Conservation (phyloP, 2,797 vertebrate genomes). For the Salarias fasciatus region DNA sequence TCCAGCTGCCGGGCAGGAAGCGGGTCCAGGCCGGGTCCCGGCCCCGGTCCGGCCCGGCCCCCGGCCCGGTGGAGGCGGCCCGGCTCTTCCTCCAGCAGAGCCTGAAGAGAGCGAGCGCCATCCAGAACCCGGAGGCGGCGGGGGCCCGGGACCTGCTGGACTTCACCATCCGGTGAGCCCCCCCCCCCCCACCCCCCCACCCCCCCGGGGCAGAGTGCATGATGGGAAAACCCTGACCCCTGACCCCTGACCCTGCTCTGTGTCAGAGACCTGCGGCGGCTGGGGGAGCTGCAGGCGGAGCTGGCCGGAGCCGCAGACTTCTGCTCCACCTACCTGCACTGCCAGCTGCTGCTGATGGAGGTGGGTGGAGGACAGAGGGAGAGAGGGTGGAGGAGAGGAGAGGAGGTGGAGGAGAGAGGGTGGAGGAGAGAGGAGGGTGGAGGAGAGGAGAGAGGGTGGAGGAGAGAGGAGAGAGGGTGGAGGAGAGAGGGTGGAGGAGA, state of each 20-base stretch:
- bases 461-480: too few species aligned
- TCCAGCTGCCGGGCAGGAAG: conserved; percentile 91
- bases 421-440: too few species aligned
- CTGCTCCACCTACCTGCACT: conserved; percentile 93
- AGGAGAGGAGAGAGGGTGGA: too few species aligned
- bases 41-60: conserved; percentile 67
- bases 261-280: conserved; percentile 90
- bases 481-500: too few species aligned
- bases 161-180: conserved; percentile 93
- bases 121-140: conserved; percentile 91
- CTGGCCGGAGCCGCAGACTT: conserved; percentile 95
- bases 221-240: too few species aligned
- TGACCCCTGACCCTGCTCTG: not conserved
- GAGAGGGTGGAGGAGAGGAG: too few species aligned
- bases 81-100: conserved; percentile 95
- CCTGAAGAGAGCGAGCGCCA: conserved; percentile 88
- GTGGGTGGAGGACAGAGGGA: conserved; percentile 73
- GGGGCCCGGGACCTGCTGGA: conserved; percentile 93
- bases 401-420: too few species aligned
- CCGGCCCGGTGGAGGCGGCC: conserved; percentile 88
- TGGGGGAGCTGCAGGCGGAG: conserved; percentile 94
- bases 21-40: conserved; percentile 69
- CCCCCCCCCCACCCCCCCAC: too few species aligned
- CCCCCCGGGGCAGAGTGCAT: too few species aligned
- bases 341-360: conserved; percentile 95